Evolutionary conservation across 2,113 vertebrate species (phyloP).

Genomic region (Muntiacus muntjak): DNA sequence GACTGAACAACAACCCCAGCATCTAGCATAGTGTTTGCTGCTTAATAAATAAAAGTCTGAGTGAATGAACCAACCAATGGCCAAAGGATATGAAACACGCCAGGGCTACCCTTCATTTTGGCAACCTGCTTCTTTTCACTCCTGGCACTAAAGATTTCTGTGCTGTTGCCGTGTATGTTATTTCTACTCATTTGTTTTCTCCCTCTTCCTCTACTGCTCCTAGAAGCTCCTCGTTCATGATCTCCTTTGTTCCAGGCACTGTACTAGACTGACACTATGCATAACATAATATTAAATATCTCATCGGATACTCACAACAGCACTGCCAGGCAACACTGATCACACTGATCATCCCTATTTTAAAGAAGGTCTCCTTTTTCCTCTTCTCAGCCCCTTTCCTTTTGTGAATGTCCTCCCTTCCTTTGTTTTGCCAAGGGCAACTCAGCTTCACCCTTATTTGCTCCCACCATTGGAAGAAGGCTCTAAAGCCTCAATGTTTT

Average conservation of each 20-base stretch:
- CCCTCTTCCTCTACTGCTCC: neutral
- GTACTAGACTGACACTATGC: neutral
- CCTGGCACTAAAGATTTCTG: neutral
- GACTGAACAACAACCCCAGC: neutral
- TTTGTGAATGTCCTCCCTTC: neutral
- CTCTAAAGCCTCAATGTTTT: neutral
- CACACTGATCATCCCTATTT: neutral
- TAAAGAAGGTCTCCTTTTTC: neutral
- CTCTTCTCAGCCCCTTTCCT: neutral
- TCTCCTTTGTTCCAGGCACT: neutral
- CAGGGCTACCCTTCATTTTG: neutral
- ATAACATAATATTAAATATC: neutral
- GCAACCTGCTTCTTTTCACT: neutral
- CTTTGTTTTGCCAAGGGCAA: neutral
- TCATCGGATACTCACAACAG: neutral
- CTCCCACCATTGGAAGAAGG: neutral
- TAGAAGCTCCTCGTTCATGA: neutral
- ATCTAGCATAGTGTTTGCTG: neutral
- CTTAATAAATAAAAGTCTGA: slow-evolving; percentile 21
- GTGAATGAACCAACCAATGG: slow-evolving; percentile 38
- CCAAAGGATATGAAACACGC: neutral
- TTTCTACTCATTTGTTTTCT: neutral
- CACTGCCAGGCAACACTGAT: neutral
- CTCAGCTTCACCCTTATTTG: neutral
- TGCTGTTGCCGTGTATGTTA: neutral